Evolutionary conservation across 1,140 invertebrate species (phyloP), one percentile per base, ranked within the genome.

Genomic region (Gerris buenoi): DNA sequence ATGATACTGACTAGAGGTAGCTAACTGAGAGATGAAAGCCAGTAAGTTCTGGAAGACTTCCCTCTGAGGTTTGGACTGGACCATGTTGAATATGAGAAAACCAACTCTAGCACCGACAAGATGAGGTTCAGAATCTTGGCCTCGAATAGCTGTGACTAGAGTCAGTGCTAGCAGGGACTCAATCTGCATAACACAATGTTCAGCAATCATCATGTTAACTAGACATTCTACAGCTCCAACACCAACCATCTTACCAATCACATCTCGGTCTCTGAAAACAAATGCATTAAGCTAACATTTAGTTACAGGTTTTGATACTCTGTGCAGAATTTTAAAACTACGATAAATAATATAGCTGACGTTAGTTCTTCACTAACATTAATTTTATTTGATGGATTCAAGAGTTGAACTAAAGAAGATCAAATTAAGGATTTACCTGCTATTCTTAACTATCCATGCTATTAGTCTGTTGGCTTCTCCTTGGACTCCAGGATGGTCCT

Each of bases 181-280:
- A 75, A 90, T 93, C 75, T 92, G 90, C 92, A 95, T 94, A 0
- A 93, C 83, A 14, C 85, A 77, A 77, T 93, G 88, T 71, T 89
- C 86, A 2, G 88, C 87, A 0, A 83, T 81, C 66, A 90, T 79
- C 91, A 94, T 94, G 74, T 83, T 82, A 3, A 92, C 85, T 67
- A 95, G 78, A 69, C 85, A 84, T 28, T 82, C 81, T 23, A 93
- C 77, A 60, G 86, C 88, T 65, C 87, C 86, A 33, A 84, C 80
- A 29, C 84, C 81, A 69, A 88, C 78, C 18, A 91, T 77, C 61
- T 81, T 81, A 27, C 79, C 79, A 70, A 82, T 80, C 1, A 88
- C 82, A 57, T 84, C 81, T 65, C 77, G 77, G 68, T 81, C 75
- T 68, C 82, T 83, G 64, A 68, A 65, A 66, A 67, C 22, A 70